These are phyloP conservation scores for Subanguina moxae DNA, from an alignment of 1,140 invertebrate species.

Conservation along the genomic window DNA sequence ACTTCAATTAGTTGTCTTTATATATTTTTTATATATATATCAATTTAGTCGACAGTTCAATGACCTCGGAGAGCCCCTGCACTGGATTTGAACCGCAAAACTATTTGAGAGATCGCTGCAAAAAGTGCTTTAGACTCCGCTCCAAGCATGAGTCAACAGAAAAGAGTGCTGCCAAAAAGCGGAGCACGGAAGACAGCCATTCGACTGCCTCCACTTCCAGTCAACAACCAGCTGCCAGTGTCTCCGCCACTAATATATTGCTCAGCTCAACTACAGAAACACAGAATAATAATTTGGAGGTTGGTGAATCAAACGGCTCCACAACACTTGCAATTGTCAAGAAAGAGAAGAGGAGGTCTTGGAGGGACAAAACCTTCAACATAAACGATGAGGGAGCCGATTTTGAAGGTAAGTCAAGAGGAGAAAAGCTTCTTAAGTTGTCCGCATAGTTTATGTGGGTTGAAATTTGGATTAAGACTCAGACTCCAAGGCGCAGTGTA, in stretches of 20 bases:
- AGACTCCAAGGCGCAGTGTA: too few relatives aligned
- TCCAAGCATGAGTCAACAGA: conserved; percentile 21
- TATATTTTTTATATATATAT: neutral
- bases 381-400: conserved; percentile 38
- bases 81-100: conserved; percentile 56
- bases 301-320: neutral
- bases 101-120: conserved; percentile 54
- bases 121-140: conserved; percentile 53
- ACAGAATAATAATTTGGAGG: neutral
- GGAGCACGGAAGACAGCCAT: too few relatives aligned
- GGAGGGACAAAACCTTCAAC: conserved; percentile 31
- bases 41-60: neutral
- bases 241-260: too few relatives aligned
- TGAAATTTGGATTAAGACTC: too few relatives aligned
- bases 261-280: neutral
- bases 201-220: too few relatives aligned
- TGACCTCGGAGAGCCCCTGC: conserved; percentile 26
- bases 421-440: too few relatives aligned
- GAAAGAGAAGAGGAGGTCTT: conserved; percentile 39
- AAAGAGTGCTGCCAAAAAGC: too few relatives aligned
- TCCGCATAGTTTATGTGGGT: too few relatives aligned
- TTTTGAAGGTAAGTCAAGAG: conserved; percentile 24
- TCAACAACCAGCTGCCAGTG: too few relatives aligned
- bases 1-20: neutral
- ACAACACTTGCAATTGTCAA: conserved; percentile 8